phyloP scores from a whole-genome alignment of 2,888 invertebrate genomes.

The Hyppa rectilinea region DNA sequence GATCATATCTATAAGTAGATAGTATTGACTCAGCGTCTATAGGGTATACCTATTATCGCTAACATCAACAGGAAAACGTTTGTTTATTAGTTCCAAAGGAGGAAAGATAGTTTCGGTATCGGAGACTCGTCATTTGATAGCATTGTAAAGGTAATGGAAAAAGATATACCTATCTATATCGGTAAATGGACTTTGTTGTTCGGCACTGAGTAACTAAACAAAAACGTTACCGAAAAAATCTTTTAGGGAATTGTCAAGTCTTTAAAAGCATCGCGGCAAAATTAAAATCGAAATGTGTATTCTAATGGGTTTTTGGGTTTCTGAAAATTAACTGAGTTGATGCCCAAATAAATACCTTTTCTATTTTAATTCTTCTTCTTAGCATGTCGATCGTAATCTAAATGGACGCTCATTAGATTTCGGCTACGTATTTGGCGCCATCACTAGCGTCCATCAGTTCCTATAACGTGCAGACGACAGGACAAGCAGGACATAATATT shows the following conservation, averaged over 20 bases:
- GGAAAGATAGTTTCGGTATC: slow-evolving; percentile 36
- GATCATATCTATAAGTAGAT: background rate
- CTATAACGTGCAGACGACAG: no score
- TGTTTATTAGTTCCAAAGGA: slow-evolving; percentile 19
- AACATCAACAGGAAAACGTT: slow-evolving; percentile 45
- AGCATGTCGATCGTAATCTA: no score
- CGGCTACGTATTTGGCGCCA: no score
- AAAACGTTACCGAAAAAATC: background rate
- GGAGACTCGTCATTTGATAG: slow-evolving; percentile 20
- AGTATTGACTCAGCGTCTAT: background rate
- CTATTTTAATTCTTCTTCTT: no score
- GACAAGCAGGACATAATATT: no score
- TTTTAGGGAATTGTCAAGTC: background rate
- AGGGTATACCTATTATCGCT: background rate
- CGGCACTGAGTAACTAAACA: no score
- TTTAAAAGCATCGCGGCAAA: background rate
- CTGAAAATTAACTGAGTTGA: background rate
- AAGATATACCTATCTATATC: background rate
- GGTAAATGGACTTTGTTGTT: background rate
- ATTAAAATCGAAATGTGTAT: background rate
- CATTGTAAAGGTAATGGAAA: slow-evolving; percentile 21
- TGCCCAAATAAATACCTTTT: background rate
- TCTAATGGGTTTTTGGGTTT: background rate
- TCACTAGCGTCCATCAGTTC: no score
- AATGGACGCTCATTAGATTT: no score